Conservation (phyloP, 37 sponge, comb jelly and placozoan genomes). For the Chondrosia reniformis region DNA sequence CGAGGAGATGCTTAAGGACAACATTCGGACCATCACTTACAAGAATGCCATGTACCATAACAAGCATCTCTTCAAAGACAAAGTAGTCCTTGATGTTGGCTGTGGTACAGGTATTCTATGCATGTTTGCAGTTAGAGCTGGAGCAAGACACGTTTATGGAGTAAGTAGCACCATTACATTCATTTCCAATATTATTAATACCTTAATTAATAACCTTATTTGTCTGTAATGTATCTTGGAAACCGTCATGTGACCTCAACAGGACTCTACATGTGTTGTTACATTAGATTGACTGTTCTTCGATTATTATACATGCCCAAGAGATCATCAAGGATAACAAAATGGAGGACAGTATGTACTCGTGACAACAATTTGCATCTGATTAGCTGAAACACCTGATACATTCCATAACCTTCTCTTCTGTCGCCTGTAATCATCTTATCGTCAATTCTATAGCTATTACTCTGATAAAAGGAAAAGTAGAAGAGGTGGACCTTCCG, state of each 20-base stretch:
- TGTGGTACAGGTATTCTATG: slow-evolving; percentile 98
- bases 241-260: too few relatives aligned
- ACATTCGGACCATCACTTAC: slow-evolving; percentile 92
- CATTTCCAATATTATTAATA: not conserved
- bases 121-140: slow-evolving; percentile 91
- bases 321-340: slow-evolving; percentile 73
- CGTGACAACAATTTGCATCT: too few relatives aligned
- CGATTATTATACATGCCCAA: slow-evolving; percentile 82
- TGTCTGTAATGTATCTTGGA: too few relatives aligned
- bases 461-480: slow-evolving; percentile 79
- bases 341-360: slow-evolving; percentile 40
- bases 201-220: not conserved
- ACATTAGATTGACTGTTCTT: slow-evolving; percentile 75
- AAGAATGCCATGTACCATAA: slow-evolving; percentile 92
- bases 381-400: too few relatives aligned
- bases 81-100: slow-evolving; percentile 93
- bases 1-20: slow-evolving; percentile 98
- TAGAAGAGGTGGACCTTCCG: slow-evolving; percentile 92
- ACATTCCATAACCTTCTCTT: too few relatives aligned
- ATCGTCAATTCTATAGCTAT: slow-evolving; percentile 30
- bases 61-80: slow-evolving; percentile 91
- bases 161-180: slow-evolving; percentile 32
- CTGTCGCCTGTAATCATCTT: not conserved
- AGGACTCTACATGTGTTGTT: not conserved
- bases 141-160: slow-evolving; percentile 87